Percentiles rank a stretch among this genome's conserved stretches.
phyloP scores from a whole-genome alignment of 2,113 vertebrate genomes.

The Ictalurus furcatus region DNA sequence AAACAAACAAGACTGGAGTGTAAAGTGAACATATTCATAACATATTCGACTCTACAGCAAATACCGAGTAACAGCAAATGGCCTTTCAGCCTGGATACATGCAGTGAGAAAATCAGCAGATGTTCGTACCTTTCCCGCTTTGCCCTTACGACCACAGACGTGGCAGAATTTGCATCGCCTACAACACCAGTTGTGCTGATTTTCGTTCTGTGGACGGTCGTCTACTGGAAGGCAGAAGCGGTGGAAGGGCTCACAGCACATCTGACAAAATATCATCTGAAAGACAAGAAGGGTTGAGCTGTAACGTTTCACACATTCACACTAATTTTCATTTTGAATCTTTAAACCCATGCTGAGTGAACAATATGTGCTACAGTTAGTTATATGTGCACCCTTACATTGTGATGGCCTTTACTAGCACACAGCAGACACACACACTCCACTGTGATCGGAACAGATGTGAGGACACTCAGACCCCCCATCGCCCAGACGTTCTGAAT shows the following conservation, averaged over 20 bases:
- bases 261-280: constrained; percentile 88
- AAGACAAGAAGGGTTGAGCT: neutral
- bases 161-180: constrained; percentile 89
- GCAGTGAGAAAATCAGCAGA: neutral
- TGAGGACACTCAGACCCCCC: constrained; percentile 88
- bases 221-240: constrained; percentile 83
- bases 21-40: neutral
- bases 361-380: neutral
- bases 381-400: constrained; percentile 66
- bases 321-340: too few species aligned
- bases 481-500: constrained; percentile 90
- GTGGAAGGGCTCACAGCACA: constrained; percentile 92
- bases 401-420: constrained; percentile 86
- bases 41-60: neutral
- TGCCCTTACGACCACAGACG: constrained; percentile 85
- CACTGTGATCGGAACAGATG: constrained; percentile 79
- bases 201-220: constrained; percentile 78
- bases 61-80: neutral
- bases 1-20: neutral
- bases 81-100: neutral
- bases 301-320: neutral
- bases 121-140: constrained; percentile 76
- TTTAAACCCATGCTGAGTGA: neutral
- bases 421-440: constrained; percentile 86
- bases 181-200: constrained; percentile 89